Evolutionary conservation across 2,113 vertebrate species (phyloP).

Genomic region (Clarias magur): DNA sequence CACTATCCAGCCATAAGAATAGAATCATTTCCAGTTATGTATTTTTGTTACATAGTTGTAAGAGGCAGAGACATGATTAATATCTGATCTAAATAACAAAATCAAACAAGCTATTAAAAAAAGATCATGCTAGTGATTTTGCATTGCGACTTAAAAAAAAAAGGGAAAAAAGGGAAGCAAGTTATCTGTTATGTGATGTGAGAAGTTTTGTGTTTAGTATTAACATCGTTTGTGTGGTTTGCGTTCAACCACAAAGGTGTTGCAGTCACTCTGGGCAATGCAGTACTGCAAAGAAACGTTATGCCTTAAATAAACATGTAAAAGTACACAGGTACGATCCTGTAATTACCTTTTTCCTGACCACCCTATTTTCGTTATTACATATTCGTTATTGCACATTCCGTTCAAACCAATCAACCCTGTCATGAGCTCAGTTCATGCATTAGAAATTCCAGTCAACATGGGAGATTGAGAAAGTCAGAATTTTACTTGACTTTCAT

Average conservation of each 20-base stretch:
- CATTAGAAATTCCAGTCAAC: neutral
- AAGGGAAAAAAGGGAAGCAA: neutral
- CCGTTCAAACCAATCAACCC: neutral
- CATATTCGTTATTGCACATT: neutral
- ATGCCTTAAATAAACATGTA: neutral
- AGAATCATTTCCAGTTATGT: too few species aligned
- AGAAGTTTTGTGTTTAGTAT: constrained; percentile 41
- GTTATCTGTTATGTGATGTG: neutral
- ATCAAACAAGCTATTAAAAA: neutral
- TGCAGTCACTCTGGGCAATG: neutral
- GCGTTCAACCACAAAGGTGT: constrained; percentile 28
- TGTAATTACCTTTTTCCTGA: neutral
- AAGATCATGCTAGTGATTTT: neutral
- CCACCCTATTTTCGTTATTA: neutral
- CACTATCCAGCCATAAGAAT: neutral
- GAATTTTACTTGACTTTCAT: too few species aligned
- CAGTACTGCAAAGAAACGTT: neutral
- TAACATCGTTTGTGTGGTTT: constrained; percentile 27
- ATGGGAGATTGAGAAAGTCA: neutral
- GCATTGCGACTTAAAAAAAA: neutral
- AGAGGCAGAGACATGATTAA: neutral
- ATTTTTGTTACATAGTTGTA: neutral
- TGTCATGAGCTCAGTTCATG: neutral
- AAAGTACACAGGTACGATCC: neutral
- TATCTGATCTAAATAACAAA: neutral